These are phyloP conservation scores for Peromyscus californicus DNA, from an alignment of 2,113 vertebrate genomes.

Conservation along the genomic window DNA sequence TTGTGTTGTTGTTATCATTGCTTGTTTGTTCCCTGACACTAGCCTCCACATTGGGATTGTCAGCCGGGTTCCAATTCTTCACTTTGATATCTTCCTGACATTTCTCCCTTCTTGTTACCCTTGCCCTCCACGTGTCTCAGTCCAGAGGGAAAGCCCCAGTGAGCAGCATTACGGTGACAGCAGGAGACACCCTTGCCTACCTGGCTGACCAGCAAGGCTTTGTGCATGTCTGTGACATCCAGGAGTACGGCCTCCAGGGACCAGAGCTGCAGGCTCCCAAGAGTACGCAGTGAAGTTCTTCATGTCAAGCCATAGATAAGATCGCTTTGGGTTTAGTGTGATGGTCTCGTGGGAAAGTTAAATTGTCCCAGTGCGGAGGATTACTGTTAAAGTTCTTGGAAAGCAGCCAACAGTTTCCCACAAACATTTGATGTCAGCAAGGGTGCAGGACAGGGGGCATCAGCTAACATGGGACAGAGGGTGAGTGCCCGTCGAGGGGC, in stretches of 20 bases:
- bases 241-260: constrained; percentile 75
- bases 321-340: neutral
- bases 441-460: neutral
- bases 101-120: neutral
- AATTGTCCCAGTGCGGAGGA: neutral
- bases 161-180: constrained; percentile 81
- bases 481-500: neutral
- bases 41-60: neutral
- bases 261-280: constrained; percentile 78
- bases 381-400: constrained; percentile 6
- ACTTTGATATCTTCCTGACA: neutral
- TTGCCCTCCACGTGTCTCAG: constrained; percentile 64
- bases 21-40: neutral
- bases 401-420: neutral
- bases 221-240: constrained; percentile 80
- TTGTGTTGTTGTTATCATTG: neutral
- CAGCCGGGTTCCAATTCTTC: neutral
- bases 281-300: constrained; percentile 10
- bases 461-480: neutral
- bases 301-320: neutral
- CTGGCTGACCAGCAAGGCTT: constrained; percentile 84
- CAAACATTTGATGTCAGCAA: neutral
- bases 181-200: constrained; percentile 70
- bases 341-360: neutral
- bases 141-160: constrained; percentile 84